Base-by-base conservation (phyloP, 2,113 vertebrate species). In the Peromyscus leucopus region DNA sequence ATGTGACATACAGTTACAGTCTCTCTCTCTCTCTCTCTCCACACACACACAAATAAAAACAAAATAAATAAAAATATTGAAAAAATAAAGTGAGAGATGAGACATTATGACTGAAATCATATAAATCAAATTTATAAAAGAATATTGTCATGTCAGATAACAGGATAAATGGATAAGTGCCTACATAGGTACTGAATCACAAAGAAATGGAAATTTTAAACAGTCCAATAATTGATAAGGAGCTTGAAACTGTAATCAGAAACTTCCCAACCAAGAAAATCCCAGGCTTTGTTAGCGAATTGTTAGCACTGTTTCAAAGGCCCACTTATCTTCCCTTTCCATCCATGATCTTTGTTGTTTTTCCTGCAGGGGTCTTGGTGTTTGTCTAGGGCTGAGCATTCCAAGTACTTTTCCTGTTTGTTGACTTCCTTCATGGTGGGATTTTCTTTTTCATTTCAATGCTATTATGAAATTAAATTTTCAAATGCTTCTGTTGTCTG, bases 381-480 rank as follows among this genome's bases (percentile, higher is more conserved):
- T 89, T 93, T 75, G 42, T 90, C 85, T 91, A 8, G 19, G 16
- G 21, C 59, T 33, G 55, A 61, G 26, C 46, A 57, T 17, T 74
- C 10, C 84, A 93, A 86, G 28, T 55, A 61, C 63, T 63, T 92
- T 94, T 90, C 84, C 57, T 91, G 16, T 63, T 67, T 92, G 17
- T 17, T 79, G 3, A 72, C 67, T 94, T 74, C 71, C 24, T 96
- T 79, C 19, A 13, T 57, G 22, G 51, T 74, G 42, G 31, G 22
- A 48, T 67, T 87, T 92, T 93, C 12, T 84, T 59, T 79, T 93
- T 61, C 36, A 76, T 80, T 28, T 1, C 83, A 90, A 91, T 7
- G 51, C 74, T 95, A 79, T 90, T 46, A 75, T 48, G 15, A 71
- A 95, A 92, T 92, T 90, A 87, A 93, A 93, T 26, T 83, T 84